Evolutionary conservation across 2,113 vertebrate species (phyloP), one percentile per base, ranked within the genome.

Genomic region (Chloropsis cyanopogon): DNA sequence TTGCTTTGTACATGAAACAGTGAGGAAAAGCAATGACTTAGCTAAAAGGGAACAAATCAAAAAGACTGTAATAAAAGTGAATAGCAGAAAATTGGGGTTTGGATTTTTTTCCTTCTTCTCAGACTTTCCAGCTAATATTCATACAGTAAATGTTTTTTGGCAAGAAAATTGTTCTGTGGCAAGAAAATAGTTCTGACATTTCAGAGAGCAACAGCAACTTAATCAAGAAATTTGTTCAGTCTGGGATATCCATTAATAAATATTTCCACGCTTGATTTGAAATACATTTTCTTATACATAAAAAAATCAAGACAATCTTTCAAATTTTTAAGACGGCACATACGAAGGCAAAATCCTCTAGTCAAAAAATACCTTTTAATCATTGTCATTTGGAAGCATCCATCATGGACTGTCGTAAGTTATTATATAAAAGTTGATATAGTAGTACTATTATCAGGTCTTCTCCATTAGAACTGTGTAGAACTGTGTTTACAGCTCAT

Each of bases 1-100:
- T 97, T 90, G 68, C 65, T 93, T 86, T 92, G 81, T 96, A 90
- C 29, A 35, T 92, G 95, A 96, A 97, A 97, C 64, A 93, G 60
- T 82, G 64, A 93, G 91, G 86, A 94, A 95, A 97, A 96, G 65
- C 56, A 93, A 71, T 61, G 41, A 89, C 86, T 93, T 90, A 82
- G 88, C 86, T 96, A 69, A 96, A 95, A 97, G 76, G 47, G 65
- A 92, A 52, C 39, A 95, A 96, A 96, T 89, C 82, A 95, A 82
- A 82, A 94, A 93, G 92, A 65, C 29, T 90, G 28, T 22, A 41
- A 65, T 77, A 82, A 90, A 90, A 82, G 2, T 46, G 52, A 80
- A 68, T 29, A 82, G 75, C 35, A 90, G 60, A 95, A 93, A 91
- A 92, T 10, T 39, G 12, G 9, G 8, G 0, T 22, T 78, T 88